Conservation (phyloP, 2,888 invertebrate species). For the Mythimna loreyi region DNA sequence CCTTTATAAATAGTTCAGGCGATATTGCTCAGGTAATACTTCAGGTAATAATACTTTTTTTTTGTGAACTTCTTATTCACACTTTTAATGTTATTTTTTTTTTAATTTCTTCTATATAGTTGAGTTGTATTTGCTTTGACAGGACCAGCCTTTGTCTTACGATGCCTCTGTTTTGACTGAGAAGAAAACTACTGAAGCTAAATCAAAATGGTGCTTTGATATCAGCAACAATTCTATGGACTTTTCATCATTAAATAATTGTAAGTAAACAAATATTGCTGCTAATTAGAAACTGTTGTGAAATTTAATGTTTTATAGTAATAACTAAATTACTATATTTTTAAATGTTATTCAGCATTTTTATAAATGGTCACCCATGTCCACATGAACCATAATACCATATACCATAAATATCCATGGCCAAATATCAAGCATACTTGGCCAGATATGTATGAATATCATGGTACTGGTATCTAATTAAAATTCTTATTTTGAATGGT, state of each 20-base stretch:
- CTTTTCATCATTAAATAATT: conserved; percentile 68
- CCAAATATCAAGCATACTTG: no score
- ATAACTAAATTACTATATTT: no score
- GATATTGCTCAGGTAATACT: conserved; percentile 69
- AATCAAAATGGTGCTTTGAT: conserved; percentile 76
- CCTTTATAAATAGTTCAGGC: conserved; percentile 74
- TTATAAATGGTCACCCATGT: neutral
- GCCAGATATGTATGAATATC: neutral
- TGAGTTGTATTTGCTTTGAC: conserved; percentile 36
- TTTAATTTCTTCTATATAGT: neutral
- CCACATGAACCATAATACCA: no score
- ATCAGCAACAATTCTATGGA: conserved; percentile 71
- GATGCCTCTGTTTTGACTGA: conserved; percentile 38
- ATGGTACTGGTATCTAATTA: neutral
- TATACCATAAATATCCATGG: no score
- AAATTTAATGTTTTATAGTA: no score
- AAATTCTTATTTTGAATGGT: neutral
- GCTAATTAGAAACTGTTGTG: neutral
- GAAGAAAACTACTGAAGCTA: conserved; percentile 53
- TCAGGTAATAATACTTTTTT: no score
- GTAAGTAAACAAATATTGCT: conserved; percentile 68
- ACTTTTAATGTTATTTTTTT: no score
- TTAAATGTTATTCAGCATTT: no score
- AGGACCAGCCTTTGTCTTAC: conserved; percentile 49
- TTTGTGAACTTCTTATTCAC: neutral